Evolutionary conservation across 2,888 invertebrate species (phyloP).

Genomic region (Hydroisotoma schaefferi): DNA sequence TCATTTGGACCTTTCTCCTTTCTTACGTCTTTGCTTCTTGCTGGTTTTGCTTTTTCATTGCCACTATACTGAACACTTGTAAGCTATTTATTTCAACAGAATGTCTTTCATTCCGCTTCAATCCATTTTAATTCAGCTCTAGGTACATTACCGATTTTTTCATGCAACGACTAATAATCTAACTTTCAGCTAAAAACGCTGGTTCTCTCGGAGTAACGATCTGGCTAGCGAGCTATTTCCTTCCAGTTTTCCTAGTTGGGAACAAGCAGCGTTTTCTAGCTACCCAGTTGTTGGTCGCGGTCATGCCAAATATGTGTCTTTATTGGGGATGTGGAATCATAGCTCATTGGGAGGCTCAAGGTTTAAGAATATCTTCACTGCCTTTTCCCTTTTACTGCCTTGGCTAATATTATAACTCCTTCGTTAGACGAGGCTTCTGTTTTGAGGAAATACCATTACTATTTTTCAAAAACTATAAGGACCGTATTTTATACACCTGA

Average conservation of each 20-base stretch:
- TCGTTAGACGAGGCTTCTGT: not conserved
- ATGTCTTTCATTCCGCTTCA: too few relatives aligned
- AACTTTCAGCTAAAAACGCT: constrained; percentile 6
- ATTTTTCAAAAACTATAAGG: too few relatives aligned
- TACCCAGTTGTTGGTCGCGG: constrained; percentile 22
- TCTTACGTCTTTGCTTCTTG: constrained; percentile 19
- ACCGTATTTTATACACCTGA: too few relatives aligned
- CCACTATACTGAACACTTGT: constrained; percentile 14
- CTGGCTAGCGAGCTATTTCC: constrained; percentile 18
- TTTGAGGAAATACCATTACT: too few relatives aligned
- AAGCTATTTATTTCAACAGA: constrained; percentile 10
- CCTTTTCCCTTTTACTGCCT: not conserved
- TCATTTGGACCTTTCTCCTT: constrained; percentile 19
- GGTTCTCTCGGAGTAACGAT: constrained; percentile 14
- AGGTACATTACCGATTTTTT: not conserved
- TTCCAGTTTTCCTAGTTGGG: constrained; percentile 20
- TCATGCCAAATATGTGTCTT: constrained; percentile 27
- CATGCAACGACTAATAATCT: not conserved
- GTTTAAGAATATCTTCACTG: constrained; percentile 1
- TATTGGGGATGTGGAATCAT: constrained; percentile 28
- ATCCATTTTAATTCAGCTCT: not conserved
- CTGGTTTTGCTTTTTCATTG: constrained; percentile 27
- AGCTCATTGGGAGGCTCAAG: constrained; percentile 25
- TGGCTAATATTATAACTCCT: not conserved
- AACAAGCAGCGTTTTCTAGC: constrained; percentile 19